Percentiles rank a stretch among this genome's conserved stretches.
These are phyloP conservation scores for Stictonetta naevosa DNA, from an alignment of 2,113 vertebrate species.

Conservation along the genomic window DNA sequence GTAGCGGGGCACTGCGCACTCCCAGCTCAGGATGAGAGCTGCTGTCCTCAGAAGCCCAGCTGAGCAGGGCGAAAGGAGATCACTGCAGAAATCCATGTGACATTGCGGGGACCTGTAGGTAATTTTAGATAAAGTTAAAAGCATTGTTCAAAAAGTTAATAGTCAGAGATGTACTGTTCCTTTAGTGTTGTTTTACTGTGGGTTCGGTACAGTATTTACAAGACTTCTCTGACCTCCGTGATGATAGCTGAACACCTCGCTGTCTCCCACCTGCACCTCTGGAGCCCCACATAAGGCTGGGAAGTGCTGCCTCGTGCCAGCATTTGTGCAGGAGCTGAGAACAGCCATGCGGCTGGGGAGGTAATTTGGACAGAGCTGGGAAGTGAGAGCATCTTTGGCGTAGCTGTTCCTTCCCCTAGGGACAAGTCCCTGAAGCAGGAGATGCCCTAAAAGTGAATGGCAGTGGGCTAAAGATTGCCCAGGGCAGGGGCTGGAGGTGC, in stretches of 20 bases:
- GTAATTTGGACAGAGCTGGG: neutral
- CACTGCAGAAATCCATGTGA: neutral
- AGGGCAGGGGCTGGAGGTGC: neutral
- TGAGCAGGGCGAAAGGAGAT: neutral
- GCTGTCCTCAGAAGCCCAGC: neutral
- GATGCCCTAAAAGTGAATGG: neutral
- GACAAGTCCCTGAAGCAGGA: neutral
- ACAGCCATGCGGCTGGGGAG: fast-evolving
- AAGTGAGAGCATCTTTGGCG: neutral
- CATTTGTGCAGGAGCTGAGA: fast-evolving
- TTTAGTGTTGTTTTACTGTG: neutral
- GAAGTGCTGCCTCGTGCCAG: neutral
- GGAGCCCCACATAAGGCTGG: neutral
- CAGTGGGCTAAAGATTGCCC: neutral
- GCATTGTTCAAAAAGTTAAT: neutral
- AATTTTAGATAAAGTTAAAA: neutral
- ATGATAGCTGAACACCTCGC: neutral
- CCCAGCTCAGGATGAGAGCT: neutral
- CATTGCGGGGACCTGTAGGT: neutral
- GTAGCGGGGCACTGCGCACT: no score
- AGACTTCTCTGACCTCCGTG: neutral
- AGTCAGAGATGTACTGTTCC: neutral
- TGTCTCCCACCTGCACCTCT: neutral
- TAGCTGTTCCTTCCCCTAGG: neutral
- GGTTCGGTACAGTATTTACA: fast-evolving